Conservation (phyloP, 2,888 invertebrate species). For the Pycnomerus fuliginosus region DNA sequence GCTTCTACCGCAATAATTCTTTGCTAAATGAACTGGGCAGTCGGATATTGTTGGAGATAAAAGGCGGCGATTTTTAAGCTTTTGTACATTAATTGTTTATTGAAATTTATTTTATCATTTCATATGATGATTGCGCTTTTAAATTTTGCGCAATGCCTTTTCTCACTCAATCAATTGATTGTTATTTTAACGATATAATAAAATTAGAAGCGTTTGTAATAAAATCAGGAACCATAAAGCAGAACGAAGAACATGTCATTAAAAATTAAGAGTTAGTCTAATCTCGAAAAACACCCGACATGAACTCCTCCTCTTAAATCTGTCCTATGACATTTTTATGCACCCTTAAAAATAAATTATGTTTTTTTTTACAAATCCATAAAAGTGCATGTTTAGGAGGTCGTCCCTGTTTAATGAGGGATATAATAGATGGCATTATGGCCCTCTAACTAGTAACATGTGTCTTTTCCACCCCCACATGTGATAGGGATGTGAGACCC, state of each 20-base stretch:
- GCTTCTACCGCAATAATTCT: slow-evolving; percentile 26
- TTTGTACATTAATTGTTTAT: too few species aligned
- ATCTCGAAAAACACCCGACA: slow-evolving; percentile 3
- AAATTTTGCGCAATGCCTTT: too few species aligned
- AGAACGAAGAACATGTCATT: too few species aligned
- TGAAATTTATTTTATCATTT: too few species aligned
- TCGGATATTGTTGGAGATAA: slow-evolving; percentile 18
- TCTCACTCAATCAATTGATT: too few species aligned
- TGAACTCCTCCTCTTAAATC: slow-evolving; percentile 24
- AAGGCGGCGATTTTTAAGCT: too few species aligned
- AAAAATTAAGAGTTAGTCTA: slow-evolving; percentile 2
- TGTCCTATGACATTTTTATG: slow-evolving; percentile 28
- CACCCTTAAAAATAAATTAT: slow-evolving; percentile 34
- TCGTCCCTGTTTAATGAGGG: slow-evolving; percentile 30
- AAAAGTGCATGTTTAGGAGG: slow-evolving; percentile 33
- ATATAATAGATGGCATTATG: slow-evolving; percentile 42
- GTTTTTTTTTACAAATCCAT: slow-evolving; percentile 35
- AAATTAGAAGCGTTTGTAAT: too few species aligned
- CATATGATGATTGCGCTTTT: too few species aligned
- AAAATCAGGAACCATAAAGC: too few species aligned
- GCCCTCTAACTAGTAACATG: slow-evolving; percentile 42
- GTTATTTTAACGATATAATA: too few species aligned
- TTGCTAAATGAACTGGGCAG: slow-evolving; percentile 8
- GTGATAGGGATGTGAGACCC: slow-evolving; percentile 16
- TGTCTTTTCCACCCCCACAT: slow-evolving; percentile 28